These are phyloP conservation scores for Tetragonisca angustula DNA, from an alignment of 2,888 invertebrate genomes.

Conservation along the genomic window DNA sequence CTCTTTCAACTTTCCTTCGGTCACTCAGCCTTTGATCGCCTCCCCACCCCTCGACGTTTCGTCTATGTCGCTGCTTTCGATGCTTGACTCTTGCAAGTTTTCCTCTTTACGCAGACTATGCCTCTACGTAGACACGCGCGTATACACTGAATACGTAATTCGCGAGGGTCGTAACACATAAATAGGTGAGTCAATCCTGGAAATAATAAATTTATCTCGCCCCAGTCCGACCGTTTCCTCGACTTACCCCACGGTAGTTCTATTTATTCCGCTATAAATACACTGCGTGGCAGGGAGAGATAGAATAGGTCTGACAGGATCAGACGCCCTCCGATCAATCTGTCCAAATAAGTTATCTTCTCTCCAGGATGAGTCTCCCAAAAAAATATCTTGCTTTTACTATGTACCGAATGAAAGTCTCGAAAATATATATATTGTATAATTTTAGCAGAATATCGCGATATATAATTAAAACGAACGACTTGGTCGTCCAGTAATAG, in stretches of 20 bases:
- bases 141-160: not conserved
- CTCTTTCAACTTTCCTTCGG: not conserved
- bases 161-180: too few species aligned
- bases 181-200: not conserved
- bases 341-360: not conserved
- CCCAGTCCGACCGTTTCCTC: not conserved
- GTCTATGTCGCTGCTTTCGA: not conserved
- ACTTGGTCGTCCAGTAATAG: not conserved
- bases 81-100: not conserved
- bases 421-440: not conserved
- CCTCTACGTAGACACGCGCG: too few species aligned
- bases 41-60: not conserved
- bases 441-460: not conserved
- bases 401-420: not conserved
- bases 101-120: too few species aligned
- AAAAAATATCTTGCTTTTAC: not conserved
- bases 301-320: conserved; percentile 2
- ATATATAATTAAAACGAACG: not conserved
- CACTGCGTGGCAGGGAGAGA: not conserved
- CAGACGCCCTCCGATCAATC: not conserved
- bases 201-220: conserved; percentile 6
- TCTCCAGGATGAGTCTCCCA: not conserved
- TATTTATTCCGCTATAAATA: not conserved
- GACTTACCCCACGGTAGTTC: not conserved
- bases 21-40: not conserved